phyloP scores from a whole-genome alignment of 1,140 invertebrate species.

The Solen grandis region DNA sequence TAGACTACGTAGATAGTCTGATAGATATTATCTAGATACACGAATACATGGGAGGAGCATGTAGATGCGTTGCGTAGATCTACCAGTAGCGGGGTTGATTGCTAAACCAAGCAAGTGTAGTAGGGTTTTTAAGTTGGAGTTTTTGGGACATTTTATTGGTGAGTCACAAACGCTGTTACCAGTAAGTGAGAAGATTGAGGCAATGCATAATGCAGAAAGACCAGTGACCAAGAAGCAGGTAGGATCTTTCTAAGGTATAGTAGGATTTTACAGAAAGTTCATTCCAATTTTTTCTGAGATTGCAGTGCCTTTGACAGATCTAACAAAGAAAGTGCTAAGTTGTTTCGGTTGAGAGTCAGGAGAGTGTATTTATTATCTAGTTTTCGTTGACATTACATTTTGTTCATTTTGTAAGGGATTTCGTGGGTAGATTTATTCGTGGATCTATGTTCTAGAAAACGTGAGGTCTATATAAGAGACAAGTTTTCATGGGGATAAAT shows the following conservation, averaged over 20 bases:
- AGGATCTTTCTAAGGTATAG: slow-evolving; percentile 78
- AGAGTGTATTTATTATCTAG: no score
- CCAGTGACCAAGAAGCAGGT: slow-evolving; percentile 79
- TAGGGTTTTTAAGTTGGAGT: slow-evolving; percentile 42
- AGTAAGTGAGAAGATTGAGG: slow-evolving; percentile 71
- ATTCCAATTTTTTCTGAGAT: slow-evolving; percentile 62
- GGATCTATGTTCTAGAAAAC: no score
- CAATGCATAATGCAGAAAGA: slow-evolving; percentile 78
- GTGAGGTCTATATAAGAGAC: no score
- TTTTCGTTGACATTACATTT: no score
- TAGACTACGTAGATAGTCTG: slow-evolving; percentile 52
- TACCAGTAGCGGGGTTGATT: slow-evolving; percentile 44
- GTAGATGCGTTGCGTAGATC: background rate
- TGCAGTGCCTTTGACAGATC: no score
- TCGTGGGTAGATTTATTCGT: no score
- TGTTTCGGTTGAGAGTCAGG: no score
- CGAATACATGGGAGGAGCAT: slow-evolving; percentile 37
- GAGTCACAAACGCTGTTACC: slow-evolving; percentile 60
- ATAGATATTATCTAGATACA: slow-evolving; percentile 61
- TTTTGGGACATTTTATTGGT: slow-evolving; percentile 28
- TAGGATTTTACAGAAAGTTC: no score
- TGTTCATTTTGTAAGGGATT: no score
- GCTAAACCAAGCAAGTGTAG: slow-evolving; percentile 54
- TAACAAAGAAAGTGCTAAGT: no score
- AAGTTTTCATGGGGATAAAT: no score